These are phyloP conservation scores for Thamnaconus septentrionalis DNA, from an alignment of 2,113 vertebrate species.

Conservation along the genomic window DNA sequence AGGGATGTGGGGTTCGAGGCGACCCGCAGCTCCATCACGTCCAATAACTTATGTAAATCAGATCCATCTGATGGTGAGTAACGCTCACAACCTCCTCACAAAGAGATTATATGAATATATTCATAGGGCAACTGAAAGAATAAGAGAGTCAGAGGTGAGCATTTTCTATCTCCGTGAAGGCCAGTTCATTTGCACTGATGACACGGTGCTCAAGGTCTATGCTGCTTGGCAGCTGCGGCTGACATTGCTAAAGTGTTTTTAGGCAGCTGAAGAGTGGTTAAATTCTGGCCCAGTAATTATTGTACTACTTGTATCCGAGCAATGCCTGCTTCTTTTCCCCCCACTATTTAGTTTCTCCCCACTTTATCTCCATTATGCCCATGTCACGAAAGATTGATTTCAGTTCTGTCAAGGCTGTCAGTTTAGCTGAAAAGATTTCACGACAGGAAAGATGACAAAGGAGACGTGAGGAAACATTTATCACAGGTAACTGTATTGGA, in stretches of 20 bases:
- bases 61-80: conserved; percentile 44
- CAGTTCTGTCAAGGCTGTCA: conserved; percentile 10
- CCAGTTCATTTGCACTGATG: conserved; percentile 57
- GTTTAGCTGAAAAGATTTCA: not conserved
- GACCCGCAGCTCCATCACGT: conserved; percentile 55
- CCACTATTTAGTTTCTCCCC: conserved; percentile 25
- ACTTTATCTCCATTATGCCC: conserved; percentile 16
- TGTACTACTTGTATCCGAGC: conserved; percentile 6
- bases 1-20: conserved; percentile 28
- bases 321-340: conserved; percentile 20
- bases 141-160: conserved; percentile 33
- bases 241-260: conserved; percentile 30
- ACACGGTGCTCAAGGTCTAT: conserved; percentile 35
- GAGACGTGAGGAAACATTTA: too few species aligned
- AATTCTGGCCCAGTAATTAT: conserved; percentile 42
- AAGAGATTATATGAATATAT: conserved; percentile 70
- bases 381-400: conserved; percentile 28
- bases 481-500: too few species aligned
- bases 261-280: conserved; percentile 24
- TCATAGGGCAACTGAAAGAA: conserved; percentile 52
- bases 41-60: conserved; percentile 59
- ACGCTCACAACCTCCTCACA: conserved; percentile 47
- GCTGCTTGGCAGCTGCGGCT: conserved; percentile 35
- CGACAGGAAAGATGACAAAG: too few species aligned
- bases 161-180: conserved; percentile 34